A percentile compares a stretch with the other conserved stretches of the same genome.
Conservation (phyloP, 92 coral and sea anemone species). For the Parazoanthus swiftii region DNA sequence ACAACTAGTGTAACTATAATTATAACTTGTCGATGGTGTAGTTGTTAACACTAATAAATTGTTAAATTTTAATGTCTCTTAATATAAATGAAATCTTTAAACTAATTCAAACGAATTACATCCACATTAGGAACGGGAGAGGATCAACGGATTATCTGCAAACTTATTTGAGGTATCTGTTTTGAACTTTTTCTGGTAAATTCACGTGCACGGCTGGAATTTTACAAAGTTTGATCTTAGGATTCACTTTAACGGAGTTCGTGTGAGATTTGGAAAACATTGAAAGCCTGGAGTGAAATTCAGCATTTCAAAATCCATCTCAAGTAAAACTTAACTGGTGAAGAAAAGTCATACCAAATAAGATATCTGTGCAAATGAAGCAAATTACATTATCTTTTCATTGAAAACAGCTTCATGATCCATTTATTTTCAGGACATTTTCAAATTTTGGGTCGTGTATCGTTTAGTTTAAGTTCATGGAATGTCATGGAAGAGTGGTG, state of each 20-base stretch:
- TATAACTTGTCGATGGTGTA: background rate
- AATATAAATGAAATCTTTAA: background rate
- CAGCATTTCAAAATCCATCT: no score
- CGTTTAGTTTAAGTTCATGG: no score
- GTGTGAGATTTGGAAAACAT: no score
- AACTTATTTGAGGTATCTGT: slow-evolving; percentile 42
- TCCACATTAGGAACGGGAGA: slow-evolving; percentile 29
- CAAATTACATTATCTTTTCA: no score
- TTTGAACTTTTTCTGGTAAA: background rate
- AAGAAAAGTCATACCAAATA: no score
- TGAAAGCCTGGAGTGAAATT: no score
- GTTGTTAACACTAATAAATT: background rate
- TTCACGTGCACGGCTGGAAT: slow-evolving; percentile 6
- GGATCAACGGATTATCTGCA: slow-evolving; percentile 36
- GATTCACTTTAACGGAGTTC: background rate
- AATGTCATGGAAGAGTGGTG: no score
- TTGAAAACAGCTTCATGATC: no score
- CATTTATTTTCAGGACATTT: no score
- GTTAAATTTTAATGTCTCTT: background rate
- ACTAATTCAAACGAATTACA: slow-evolving; percentile 22
- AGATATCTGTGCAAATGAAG: no score
- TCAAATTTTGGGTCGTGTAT: no score
- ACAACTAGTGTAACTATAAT: background rate
- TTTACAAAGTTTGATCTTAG: background rate
- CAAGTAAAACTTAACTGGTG: no score